Evolutionary conservation across 2,113 vertebrate species (phyloP), one percentile per base, ranked within the genome.

Genomic region (Pavo muticus): DNA sequence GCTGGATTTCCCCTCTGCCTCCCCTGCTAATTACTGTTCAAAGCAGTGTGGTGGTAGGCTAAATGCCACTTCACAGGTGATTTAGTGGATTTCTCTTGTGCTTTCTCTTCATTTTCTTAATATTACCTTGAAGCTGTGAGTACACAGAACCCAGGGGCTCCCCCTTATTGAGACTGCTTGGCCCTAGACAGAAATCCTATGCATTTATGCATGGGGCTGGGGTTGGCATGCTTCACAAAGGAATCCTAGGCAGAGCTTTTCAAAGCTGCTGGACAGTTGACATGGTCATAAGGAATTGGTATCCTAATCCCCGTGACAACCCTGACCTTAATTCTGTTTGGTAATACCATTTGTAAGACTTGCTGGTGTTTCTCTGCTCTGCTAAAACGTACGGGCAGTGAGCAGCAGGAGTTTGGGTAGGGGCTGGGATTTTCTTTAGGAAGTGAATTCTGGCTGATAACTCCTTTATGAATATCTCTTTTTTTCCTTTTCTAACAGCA

Each of bases 261-360:
- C 67, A 47, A 12, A 1, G 56, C 80, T 78, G 39, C 87, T 52
- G 92, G 48, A 11, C 45, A 2, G 5, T 47, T 85, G 81, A 79
- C 59, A 77, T 47, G 68, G 30, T 44, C 30, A 5, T 45, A 45
- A 85, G 91, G 78, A 94, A 21, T 12, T 39, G 91, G 81, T 76
- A 19, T 60, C 82, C 75, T 94, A 95, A 97, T 96, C 91, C 93
- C 95, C 52, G 68, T 70, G 93, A 79, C 92, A 83, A 14, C 44
- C 45, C 1, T 95, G 91, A 95, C 94, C 92, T 96, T 93, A 91
- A 96, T 92, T 91, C 94, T 67, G 25, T 50, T 91, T 42, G 68
- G 29, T 97, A 91, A 88, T 91, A 91, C 87, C 90, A 61, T 91
- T 94, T 94, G 87, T 47, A 60, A 74, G 87, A 56, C 84, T 80